Base-by-base conservation (phyloP, 2,113 vertebrate species). In the Isurus oxyrinchus region DNA sequence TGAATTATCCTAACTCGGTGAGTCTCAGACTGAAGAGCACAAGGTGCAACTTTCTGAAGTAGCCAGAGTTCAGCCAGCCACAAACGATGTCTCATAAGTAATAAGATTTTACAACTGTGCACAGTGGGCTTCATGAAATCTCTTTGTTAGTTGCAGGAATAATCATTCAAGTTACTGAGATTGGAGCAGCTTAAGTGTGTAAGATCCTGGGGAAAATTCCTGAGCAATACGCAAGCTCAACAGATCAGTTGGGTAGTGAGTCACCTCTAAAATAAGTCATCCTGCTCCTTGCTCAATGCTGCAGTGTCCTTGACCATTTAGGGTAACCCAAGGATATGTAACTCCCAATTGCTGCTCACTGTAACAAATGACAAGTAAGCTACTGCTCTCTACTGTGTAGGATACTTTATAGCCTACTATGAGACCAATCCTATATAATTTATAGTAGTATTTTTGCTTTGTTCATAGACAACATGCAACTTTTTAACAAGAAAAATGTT, bases 1-100 rank as follows among this genome's bases (percentile, higher is more conserved):
- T 99, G 97, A 99, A 99, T 98, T 99, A 99, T 97, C 99, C 99
- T 96, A 99, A 99, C 97, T 98, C 99, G 97, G 99, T 99, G 97
- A 99, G 99, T 99, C 67, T 49, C 94, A 91, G 53, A 81, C 88
- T 31, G 35, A 66, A 66, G 81, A 63, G 81, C 79, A 2, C 40
- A 44, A 31, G 31, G 55, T 13, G 40, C 44, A 7, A 23, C 23
- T 66, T 95, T 55, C n/a, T 27, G 40, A 66, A 69, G 49, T 69
- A 44, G 63, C 31, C 5, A 55, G 25, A 72, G 61, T 40, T 40
- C n/a, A 61, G 31, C 59, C 59, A 21, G 1, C 57, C 16, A 0
- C 14, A 61, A 61, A 57, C 87, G 35, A 5, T 84, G 27, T 61
- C 55, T 40, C 35, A 94, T 23, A 91, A 91, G 27, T 35, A 91